These are phyloP conservation scores for Muscicapa comitata DNA, from an alignment of 2,797 vertebrate species.

Conservation along the genomic window DNA sequence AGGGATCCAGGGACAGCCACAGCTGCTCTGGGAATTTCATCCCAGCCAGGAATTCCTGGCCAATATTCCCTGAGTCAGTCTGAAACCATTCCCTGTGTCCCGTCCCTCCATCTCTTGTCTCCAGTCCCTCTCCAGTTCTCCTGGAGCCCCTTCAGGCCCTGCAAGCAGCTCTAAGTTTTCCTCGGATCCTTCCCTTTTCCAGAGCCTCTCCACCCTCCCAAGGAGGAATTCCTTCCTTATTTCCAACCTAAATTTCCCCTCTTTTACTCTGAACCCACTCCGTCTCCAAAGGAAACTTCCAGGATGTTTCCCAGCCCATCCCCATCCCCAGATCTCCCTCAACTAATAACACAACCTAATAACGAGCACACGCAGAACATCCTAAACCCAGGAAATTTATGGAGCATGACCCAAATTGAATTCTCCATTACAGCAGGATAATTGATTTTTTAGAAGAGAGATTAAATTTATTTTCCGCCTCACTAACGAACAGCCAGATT, in stretches of 20 bases:
- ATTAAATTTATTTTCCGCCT: conserved; percentile 84
- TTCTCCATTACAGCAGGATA: conserved; percentile 82
- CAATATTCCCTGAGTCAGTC: too few relatives aligned
- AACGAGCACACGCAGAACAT: conserved; percentile 67
- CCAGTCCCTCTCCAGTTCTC: neutral
- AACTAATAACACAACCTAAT: conserved; percentile 42
- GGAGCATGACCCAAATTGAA: conserved; percentile 82
- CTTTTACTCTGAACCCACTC: neutral
- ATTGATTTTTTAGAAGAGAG: conserved; percentile 84
- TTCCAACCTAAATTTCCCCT: neutral
- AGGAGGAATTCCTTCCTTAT: neutral
- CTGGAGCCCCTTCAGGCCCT: neutral
- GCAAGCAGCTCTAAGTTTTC: rapidly evolving
- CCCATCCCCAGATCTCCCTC: neutral
- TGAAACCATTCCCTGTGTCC: neutral
- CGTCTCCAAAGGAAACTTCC: neutral
- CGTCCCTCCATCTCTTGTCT: neutral
- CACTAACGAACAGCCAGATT: conserved; percentile 82
- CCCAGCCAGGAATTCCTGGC: neutral
- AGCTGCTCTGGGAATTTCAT: rapidly evolving
- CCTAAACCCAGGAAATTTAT: conserved; percentile 79
- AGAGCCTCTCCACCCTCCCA: neutral
- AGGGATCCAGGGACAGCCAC: neutral
- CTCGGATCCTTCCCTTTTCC: neutral
- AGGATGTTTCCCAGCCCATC: neutral